phyloP scores from a whole-genome alignment of 2,113 vertebrate species.

The Oncorhynchus kisutch region DNA sequence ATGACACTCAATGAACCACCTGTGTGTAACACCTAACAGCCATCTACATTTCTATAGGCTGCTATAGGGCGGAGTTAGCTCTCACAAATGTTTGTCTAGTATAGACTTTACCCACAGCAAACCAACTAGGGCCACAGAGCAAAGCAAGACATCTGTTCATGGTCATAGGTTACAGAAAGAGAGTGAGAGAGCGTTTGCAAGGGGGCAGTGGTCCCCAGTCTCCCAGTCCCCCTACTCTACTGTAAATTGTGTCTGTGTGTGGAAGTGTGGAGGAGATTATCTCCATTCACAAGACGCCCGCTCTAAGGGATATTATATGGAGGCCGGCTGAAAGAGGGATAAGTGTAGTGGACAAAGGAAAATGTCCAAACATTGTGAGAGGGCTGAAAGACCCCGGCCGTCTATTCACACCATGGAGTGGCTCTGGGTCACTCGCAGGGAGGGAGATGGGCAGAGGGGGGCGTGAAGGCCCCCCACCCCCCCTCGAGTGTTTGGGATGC shows the following conservation, averaged over 20 bases:
- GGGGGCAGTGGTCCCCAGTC: not conserved
- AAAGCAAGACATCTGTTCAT: no score
- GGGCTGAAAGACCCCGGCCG: slow-evolving; percentile 44
- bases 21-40: no score
- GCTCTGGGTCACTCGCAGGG: slow-evolving; percentile 21
- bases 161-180: no score
- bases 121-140: no score
- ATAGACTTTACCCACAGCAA: no score
- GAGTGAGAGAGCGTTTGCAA: no score
- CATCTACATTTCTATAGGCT: no score
- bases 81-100: no score
- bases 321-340: slow-evolving; percentile 56
- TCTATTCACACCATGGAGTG: slow-evolving; percentile 33
- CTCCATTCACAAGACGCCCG: slow-evolving; percentile 52
- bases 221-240: slow-evolving; percentile 10
- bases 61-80: no score
- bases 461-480: not conserved
- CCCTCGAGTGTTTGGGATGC: slow-evolving; percentile 30
- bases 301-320: slow-evolving; percentile 50
- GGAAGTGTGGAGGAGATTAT: slow-evolving; percentile 60
- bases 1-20: no score
- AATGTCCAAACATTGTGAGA: slow-evolving; percentile 64
- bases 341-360: slow-evolving; percentile 57
- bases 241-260: not conserved
- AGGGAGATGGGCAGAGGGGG: not conserved